Evolutionary conservation across 1,140 invertebrate genomes (phyloP).

Genomic region (Lordiphosa clarofinis): DNA sequence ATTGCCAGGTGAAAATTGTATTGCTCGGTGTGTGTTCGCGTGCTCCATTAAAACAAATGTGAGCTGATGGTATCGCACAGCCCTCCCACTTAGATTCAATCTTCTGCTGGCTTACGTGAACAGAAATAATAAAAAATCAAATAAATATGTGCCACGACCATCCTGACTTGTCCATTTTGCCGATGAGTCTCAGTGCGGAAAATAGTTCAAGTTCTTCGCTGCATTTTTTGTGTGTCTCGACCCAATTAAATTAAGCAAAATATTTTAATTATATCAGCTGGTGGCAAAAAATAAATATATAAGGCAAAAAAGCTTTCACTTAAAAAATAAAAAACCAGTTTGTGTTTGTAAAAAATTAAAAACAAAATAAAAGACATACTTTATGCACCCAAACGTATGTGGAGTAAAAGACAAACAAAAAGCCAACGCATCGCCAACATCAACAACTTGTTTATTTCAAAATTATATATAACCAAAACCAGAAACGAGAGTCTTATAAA

Average conservation of each 20-base stretch:
- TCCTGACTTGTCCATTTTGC: slow-evolving; percentile 46
- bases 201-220: slow-evolving; percentile 18
- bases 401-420: slow-evolving; percentile 17
- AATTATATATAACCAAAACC: slow-evolving; percentile 63
- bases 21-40: slow-evolving; percentile 34
- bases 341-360: slow-evolving; percentile 51
- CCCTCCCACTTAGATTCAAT: slow-evolving; percentile 19
- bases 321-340: slow-evolving; percentile 56
- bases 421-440: slow-evolving; percentile 54
- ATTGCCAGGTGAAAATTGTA: slow-evolving; percentile 50
- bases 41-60: slow-evolving; percentile 54
- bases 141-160: slow-evolving; percentile 62
- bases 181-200: slow-evolving; percentile 45
- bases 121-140: slow-evolving; percentile 18
- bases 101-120: slow-evolving; percentile 26
- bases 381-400: slow-evolving; percentile 12
- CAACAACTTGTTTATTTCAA: slow-evolving; percentile 78
- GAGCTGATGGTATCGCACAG: slow-evolving; percentile 47
- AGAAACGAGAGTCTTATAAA: slow-evolving; percentile 13
- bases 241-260: slow-evolving; percentile 51
- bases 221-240: slow-evolving; percentile 30
- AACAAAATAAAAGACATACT: slow-evolving; percentile 69
- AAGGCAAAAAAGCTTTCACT: slow-evolving; percentile 67
- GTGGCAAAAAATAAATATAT: background rate
- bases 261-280: slow-evolving; percentile 50